Evolutionary conservation across 2,113 vertebrate species (phyloP), one percentile per base, ranked within the genome.

Genomic region (Brachyistius frenatus): DNA sequence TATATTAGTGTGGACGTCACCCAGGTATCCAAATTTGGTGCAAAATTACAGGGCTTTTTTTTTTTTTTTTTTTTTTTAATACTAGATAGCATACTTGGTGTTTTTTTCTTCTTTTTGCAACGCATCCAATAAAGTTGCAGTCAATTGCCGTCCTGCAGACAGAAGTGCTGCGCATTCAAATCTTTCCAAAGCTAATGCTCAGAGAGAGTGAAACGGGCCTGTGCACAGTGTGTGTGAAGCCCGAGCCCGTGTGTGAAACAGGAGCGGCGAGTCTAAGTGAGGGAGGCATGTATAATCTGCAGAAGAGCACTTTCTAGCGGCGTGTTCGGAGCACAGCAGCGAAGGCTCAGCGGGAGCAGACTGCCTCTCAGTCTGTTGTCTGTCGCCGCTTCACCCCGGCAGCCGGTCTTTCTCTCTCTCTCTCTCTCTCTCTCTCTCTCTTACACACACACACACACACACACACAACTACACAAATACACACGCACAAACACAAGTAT

Each of bases 301-400:
- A 95, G 94, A 97, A 96, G 95, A 97, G 96, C 96, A 96, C 96
- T 95, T 95, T 94, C 96, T 97, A 96, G 96, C 92, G 96, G 96
- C 73, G 91, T 50, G 80, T 87, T 86, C n/a, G 77, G 87, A 90
- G 90, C 94, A 97, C 91, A 94, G 87, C 96, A 94, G 83, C 63
- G 68, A 13, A 10, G 60, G 65, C 83, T 72, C 87, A 76, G 79
- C 79, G 23, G 84, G 88, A 90, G 86, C 86, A 90, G 91, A 83
- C 86, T 74, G 88, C 65, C 61, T 86, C 83, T 80, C 83, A 56
- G 60, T 89, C 88, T 90, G 85, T 65, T 66, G 91, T 93, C 92
- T 91, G 87, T 84, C 81, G 61, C 89, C 49, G 79, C 72, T 75
- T 81, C 80, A 55, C 80, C 86, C 64, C 0, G 87, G 84, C 88